Evolutionary conservation across 1,140 invertebrate genomes (phyloP), one percentile per base, ranked within the genome.

Genomic region (Brachionus paranguensis): DNA sequence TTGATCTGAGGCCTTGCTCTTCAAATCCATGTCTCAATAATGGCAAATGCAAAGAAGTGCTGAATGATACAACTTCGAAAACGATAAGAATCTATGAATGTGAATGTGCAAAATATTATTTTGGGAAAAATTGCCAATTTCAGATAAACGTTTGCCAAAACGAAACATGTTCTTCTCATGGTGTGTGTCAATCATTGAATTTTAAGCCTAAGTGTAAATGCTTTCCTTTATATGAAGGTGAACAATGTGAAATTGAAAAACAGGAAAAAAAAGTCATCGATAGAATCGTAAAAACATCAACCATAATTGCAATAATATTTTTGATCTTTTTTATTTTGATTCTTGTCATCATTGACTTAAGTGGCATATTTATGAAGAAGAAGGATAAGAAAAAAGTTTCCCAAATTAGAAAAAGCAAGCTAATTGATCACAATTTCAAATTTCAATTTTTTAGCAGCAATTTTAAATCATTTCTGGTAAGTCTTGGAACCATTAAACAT

Each of bases 1-100:
- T 78, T 24, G 43, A 78, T 50, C 29, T 78, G 17, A 47, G 17
- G 24, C 41, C 43, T n/a, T 78, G 74, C 12, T 41, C 70, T 72
- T 72, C 70, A 8, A 72, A 47, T 33, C 70, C 70, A 20, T 72
- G 70, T 33, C 74, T 78, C 20, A 78, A 78, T 17, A 78, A 78
- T 29, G 74, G 41, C 37, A 78, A 12, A 41, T 78, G 74, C 14
- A 14, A 17, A 14, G 29, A 78, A n/a, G 20, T n/a, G 12, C 7
- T 20, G 24, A 14, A 41, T 29, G 12, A 47, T n/a, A 33, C 70
- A 8, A 17, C 70, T 20, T 27, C 17, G 37, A 60, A 60, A 20
- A 20, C 53, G 27, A 60, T 17, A 24, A 60, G 20, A 60, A 3
- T 43, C 0, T 78, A 41, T 55, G 41, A 29, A 41, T 78, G 74